phyloP scores from a whole-genome alignment of 2,113 vertebrate genomes.

The Charina bottae region DNA sequence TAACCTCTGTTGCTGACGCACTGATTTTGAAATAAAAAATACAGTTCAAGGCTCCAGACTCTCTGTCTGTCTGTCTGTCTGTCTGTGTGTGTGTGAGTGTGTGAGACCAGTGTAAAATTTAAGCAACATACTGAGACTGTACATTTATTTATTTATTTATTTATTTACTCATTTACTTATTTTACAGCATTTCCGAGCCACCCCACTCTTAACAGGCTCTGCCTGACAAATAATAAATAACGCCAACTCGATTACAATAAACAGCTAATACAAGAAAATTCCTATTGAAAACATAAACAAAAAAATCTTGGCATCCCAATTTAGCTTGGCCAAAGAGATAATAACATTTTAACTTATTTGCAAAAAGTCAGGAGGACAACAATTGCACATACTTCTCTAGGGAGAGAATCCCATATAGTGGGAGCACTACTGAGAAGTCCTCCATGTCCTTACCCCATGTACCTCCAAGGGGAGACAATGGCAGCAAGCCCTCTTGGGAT shows the following conservation, averaged over 20 bases:
- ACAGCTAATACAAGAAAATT: neutral
- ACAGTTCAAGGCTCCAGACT: neutral
- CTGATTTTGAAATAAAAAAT: neutral
- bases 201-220: neutral
- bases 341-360: neutral
- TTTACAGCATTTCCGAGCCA: too few species aligned
- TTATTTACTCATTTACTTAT: neutral
- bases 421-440: neutral
- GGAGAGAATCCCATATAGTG: neutral
- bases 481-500: neutral
- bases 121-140: neutral
- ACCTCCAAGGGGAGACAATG: neutral
- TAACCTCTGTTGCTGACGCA: neutral
- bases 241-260: neutral
- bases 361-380: neutral
- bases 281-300: neutral
- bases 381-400: neutral
- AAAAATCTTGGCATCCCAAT: neutral
- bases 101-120: neutral
- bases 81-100: neutral
- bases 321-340: neutral
- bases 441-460: neutral
- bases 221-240: neutral
- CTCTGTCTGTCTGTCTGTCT: too few species aligned
- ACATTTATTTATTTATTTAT: neutral